Evolutionary conservation across 2,113 vertebrate species (phyloP).

Genomic region (Coturnix japonica): DNA sequence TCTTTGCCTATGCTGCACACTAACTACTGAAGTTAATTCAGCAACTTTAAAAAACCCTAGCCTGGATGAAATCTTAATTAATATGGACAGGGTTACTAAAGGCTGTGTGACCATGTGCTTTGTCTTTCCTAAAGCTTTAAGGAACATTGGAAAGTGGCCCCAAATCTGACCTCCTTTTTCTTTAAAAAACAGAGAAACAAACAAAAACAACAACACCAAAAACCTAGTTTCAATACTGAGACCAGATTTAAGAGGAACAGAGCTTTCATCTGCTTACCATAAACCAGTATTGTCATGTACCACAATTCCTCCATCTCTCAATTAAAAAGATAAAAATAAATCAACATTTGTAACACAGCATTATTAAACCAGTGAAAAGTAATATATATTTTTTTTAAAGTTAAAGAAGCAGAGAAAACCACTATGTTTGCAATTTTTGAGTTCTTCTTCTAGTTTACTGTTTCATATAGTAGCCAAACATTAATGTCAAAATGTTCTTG

Average conservation of each 20-base stretch:
- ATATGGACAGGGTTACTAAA: not conserved
- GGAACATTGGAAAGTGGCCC: not conserved
- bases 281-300: not conserved
- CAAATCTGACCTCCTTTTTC: not conserved
- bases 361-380: not conserved
- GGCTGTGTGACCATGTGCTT: not conserved
- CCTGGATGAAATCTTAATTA: conserved; percentile 32
- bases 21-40: conserved; percentile 36
- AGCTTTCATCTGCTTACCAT: not conserved
- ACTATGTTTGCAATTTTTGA: not conserved
- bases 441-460: not conserved
- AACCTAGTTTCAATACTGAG: not conserved
- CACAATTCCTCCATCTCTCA: not conserved
- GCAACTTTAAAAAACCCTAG: not conserved
- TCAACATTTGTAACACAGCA: not conserved
- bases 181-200: not conserved
- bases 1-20: conserved; percentile 19
- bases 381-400: not conserved
- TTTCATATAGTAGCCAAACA: not conserved
- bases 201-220: too few species aligned
- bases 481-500: not conserved
- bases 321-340: not conserved
- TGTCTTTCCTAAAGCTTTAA: conserved; percentile 39
- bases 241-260: conserved; percentile 3
- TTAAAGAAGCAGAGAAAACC: not conserved